Percentiles rank a stretch among this genome's conserved stretches.
Evolutionary conservation across 2,113 vertebrate species (phyloP).

Genomic region (Ovis aries): DNA sequence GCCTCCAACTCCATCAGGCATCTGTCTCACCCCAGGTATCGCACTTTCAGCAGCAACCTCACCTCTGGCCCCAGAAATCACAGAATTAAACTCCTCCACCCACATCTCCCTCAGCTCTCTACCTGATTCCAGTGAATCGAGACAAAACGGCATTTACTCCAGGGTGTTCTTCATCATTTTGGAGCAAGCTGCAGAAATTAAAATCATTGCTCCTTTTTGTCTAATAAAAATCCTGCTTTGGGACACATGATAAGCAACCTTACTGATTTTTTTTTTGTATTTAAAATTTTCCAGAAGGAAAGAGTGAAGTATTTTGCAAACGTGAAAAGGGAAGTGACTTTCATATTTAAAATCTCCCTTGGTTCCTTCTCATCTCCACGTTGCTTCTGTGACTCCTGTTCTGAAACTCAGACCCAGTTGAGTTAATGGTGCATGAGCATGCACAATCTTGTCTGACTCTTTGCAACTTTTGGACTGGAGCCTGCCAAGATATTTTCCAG

Average conservation of each 20-base stretch:
- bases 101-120: background rate
- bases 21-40: background rate
- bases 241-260: constrained; percentile 32
- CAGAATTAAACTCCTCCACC: background rate
- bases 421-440: background rate
- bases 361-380: background rate
- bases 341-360: background rate
- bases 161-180: background rate
- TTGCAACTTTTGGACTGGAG: background rate
- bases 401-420: background rate
- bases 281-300: constrained; percentile 23
- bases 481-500: background rate
- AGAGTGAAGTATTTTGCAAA: background rate
- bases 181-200: background rate
- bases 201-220: constrained; percentile 17
- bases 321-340: constrained; percentile 21
- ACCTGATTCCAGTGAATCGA: background rate
- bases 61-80: background rate
- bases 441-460: background rate
- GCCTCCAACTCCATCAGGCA: background rate
- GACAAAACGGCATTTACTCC: background rate
- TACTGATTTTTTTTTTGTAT: constrained; percentile 57
- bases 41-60: background rate
- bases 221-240: constrained; percentile 38
- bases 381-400: background rate